These are phyloP conservation scores for Babylonia areolata DNA, from an alignment of 1,140 invertebrate species.

Conservation along the genomic window DNA sequence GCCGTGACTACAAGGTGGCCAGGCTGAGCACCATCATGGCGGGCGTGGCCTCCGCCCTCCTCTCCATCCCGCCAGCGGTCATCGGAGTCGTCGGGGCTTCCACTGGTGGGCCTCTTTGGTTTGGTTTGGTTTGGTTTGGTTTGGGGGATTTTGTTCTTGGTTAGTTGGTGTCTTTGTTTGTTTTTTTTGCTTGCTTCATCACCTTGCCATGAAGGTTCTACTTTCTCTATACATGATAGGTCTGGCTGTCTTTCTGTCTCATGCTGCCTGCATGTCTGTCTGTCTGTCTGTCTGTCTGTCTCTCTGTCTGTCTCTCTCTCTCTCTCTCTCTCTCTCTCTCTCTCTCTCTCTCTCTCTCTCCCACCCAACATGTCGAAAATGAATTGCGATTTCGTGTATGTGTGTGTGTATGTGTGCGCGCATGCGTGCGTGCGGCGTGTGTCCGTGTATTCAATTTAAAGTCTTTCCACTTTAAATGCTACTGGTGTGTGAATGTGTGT, in stretches of 20 bases:
- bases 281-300: background rate
- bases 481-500: no score
- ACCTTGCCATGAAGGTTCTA: background rate
- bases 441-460: no score
- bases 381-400: no score
- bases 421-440: no score
- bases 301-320: background rate
- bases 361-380: no score
- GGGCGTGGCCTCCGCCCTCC: constrained; percentile 91
- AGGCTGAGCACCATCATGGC: constrained; percentile 94
- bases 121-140: background rate
- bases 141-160: background rate
- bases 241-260: background rate
- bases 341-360: no score
- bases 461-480: no score
- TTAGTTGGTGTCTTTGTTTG: no score
- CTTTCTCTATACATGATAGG: background rate
- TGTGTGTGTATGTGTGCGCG: no score
- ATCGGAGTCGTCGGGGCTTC: constrained; percentile 81
- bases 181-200: no score
- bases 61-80: constrained; percentile 95
- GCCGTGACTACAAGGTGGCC: constrained; percentile 90
- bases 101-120: background rate
- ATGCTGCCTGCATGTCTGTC: background rate
- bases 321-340: no score